These are phyloP conservation scores for Drosophila ercepeae DNA, from an alignment of 1,140 invertebrate species.

Conservation along the genomic window DNA sequence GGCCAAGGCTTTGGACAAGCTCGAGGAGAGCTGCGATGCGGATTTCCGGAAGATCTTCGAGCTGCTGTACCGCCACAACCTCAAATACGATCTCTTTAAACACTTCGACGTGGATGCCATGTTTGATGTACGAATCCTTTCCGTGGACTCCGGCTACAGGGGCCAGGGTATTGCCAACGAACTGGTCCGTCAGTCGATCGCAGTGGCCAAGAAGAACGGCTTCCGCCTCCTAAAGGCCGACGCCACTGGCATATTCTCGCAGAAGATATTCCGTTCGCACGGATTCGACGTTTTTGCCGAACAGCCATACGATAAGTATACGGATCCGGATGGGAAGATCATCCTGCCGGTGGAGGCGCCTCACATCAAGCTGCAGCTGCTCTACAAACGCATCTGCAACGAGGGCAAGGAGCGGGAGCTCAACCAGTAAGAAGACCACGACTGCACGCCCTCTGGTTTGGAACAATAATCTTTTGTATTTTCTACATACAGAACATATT, in stretches of 20 bases:
- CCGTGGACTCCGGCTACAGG: slow-evolving; percentile 88
- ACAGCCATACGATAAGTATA: slow-evolving; percentile 88
- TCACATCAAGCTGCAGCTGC: slow-evolving; percentile 87
- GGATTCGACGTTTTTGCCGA: slow-evolving; percentile 87
- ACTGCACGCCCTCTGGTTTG: background rate
- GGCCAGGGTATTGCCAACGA: slow-evolving; percentile 89
- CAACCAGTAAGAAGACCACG: background rate
- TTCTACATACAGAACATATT: slow-evolving; percentile 11
- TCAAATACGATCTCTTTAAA: slow-evolving; percentile 86
- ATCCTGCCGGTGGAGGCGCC: slow-evolving; percentile 85
- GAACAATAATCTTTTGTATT: slow-evolving; percentile 42
- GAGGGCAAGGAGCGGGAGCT: slow-evolving; percentile 6
- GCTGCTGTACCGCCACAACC: slow-evolving; percentile 87
- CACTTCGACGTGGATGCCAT: slow-evolving; percentile 88
- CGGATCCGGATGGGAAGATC: slow-evolving; percentile 86
- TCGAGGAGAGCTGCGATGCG: slow-evolving; percentile 85
- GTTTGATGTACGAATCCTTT: slow-evolving; percentile 92
- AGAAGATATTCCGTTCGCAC: slow-evolving; percentile 88
- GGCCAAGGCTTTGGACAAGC: slow-evolving; percentile 85
- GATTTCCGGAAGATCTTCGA: slow-evolving; percentile 88
- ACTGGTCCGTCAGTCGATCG: slow-evolving; percentile 87
- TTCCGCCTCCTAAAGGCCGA: slow-evolving; percentile 91
- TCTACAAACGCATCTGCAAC: slow-evolving; percentile 77
- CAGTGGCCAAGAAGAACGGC: slow-evolving; percentile 87
- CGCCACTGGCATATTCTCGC: slow-evolving; percentile 90